phyloP scores from a whole-genome alignment of 2,113 vertebrate genomes.

The Pelecanoides urinatrix region DNA sequence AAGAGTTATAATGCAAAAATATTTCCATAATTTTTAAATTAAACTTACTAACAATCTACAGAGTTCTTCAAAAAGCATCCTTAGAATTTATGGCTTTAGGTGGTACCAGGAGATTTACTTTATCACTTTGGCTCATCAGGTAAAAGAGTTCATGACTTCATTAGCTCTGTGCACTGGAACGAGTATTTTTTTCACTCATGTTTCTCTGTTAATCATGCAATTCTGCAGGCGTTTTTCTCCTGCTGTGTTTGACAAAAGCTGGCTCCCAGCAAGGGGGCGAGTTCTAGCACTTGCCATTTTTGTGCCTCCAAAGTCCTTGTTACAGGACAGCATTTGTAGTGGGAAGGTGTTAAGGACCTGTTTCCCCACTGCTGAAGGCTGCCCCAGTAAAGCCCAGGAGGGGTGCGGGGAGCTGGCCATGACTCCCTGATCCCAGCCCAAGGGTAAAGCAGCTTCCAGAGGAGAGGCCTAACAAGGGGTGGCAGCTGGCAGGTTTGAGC shows the following conservation, averaged over 20 bases:
- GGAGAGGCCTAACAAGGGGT: too few species aligned
- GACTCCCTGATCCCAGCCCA: not conserved
- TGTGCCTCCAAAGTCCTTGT: not conserved
- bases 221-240: not conserved
- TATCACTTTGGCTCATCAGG: not conserved
- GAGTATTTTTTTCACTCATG: not conserved
- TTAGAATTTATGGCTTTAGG: not conserved
- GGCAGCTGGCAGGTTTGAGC: too few species aligned
- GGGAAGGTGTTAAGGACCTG: not conserved
- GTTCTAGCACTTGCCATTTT: not conserved
- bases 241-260: not conserved
- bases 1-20: not conserved
- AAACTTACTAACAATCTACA: not conserved
- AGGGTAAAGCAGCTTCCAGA: not conserved
- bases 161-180: not conserved
- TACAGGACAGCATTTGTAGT: rapidly evolving
- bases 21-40: not conserved
- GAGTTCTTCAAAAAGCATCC: not conserved
- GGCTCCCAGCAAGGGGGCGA: not conserved
- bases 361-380: not conserved
- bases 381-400: not conserved
- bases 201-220: not conserved
- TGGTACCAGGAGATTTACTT: not conserved
- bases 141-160: not conserved
- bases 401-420: not conserved